These are phyloP conservation scores for Onchidella celtica DNA, from an alignment of 2,888 invertebrate genomes.

Conservation along the genomic window DNA sequence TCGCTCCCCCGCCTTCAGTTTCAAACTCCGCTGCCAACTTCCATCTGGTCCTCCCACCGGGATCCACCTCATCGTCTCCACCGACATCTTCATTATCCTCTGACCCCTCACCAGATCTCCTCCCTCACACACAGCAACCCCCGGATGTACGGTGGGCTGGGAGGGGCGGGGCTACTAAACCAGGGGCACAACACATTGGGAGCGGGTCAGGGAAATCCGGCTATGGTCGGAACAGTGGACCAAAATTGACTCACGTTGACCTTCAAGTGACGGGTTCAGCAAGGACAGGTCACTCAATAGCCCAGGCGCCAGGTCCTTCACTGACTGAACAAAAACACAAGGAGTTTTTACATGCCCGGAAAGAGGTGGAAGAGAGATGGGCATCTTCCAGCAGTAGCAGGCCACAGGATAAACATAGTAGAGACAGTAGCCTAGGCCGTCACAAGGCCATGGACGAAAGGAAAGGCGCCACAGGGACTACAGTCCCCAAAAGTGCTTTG, in stretches of 20 bases:
- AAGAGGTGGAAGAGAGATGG: conserved; percentile 29
- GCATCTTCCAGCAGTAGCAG: background rate
- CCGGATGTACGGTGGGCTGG: conserved; percentile 22
- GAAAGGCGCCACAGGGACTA: background rate
- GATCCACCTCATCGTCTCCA: background rate
- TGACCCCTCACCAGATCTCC: no score
- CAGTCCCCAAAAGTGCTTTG: background rate
- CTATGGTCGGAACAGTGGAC: background rate
- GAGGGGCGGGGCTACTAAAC: background rate
- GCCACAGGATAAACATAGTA: background rate
- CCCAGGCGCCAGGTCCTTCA: background rate
- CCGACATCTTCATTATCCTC: background rate
- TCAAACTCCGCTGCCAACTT: conserved; percentile 30
- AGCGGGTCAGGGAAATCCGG: background rate
- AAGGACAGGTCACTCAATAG: background rate
- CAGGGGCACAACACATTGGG: no score
- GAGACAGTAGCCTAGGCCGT: background rate
- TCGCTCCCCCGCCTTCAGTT: conserved; percentile 19
- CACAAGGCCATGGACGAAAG: background rate
- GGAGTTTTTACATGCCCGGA: conserved; percentile 6
- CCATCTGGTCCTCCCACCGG: conserved; percentile 5
- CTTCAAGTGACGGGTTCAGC: background rate
- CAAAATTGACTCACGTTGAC: conserved; percentile 8
- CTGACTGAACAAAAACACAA: background rate
- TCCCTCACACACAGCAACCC: conserved; percentile 1